Base-by-base conservation (phyloP, 2,797 vertebrate species). In the Premnoplex brunnescens region DNA sequence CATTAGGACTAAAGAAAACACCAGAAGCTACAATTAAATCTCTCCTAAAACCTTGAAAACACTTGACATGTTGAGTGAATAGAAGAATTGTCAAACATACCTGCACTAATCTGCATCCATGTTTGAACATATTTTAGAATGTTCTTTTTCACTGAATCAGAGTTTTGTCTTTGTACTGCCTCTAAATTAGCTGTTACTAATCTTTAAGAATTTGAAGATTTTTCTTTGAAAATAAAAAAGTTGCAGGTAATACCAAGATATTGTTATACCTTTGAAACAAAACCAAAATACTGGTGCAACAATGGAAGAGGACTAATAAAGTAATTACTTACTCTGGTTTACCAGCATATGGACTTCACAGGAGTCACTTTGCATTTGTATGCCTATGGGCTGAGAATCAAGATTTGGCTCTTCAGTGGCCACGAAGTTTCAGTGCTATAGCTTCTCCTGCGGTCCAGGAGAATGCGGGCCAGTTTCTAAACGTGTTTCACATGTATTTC, bases 311-410 rank as follows among this genome's bases (percentile, higher is more conserved):
- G 41, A 55, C 5, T 20, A 43, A 39, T 2, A 1, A 10, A 30
- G 30, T 34, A 52, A 58, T 66, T 43, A 32, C 24, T 60, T 36
- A 23, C 22, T 74, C 10, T 64, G 13, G 37, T 71, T 62, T 56
- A 39, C 19, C 20, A 49, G 9, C 10, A 12, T 43, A 32, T 0
- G 44, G 74, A 49, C 20, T 71, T 94, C 23, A 66, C 48, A 58
- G 58, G 63, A 67, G 22, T 37, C 26, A 48, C 32, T 68, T 82
- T n/a, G 85, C 9, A 12, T 83, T 55, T 68, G 15, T 43, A 18
- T 54, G 21, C 14, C 5, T 51, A 19, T 20, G 13, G 30, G 8
- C 37, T 77, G 58, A 55, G 75, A 75, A 66, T 30, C 0, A 0
- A 77, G n/a, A 43, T 51, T 64, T 77, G 17, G 10, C 20, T 89